These are phyloP conservation scores for Tenthredo scrophulariae DNA, from an alignment of 2,888 invertebrate genomes.

Conservation along the genomic window DNA sequence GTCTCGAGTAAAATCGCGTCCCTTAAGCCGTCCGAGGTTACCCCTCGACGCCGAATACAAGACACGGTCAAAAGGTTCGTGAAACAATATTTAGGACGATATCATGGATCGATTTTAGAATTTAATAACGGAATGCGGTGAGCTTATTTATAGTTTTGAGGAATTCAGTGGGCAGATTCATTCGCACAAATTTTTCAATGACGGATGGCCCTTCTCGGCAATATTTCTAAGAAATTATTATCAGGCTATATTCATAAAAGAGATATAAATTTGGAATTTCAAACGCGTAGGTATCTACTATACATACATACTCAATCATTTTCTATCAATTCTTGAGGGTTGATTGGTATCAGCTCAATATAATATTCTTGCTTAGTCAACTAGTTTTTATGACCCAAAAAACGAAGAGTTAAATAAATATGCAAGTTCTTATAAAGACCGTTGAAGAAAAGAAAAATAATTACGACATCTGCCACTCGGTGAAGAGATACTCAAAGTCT, in stretches of 20 bases:
- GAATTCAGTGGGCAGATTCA: not conserved
- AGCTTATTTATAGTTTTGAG: not conserved
- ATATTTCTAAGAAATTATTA: not conserved
- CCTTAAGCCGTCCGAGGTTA: not conserved
- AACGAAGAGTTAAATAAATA: not conserved
- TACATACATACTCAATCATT: not conserved
- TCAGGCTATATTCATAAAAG: not conserved
- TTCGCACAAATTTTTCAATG: not conserved
- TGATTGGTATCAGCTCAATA: not conserved
- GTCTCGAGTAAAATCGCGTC: not conserved
- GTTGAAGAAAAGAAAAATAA: not conserved
- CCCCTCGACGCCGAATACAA: not conserved
- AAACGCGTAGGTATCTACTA: not conserved
- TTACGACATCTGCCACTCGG: not conserved
- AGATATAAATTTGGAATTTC: not conserved
- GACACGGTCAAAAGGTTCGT: not conserved
- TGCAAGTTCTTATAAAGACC: not conserved
- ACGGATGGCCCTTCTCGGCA: not conserved
- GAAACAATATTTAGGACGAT: not conserved
- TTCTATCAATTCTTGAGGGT: not conserved
- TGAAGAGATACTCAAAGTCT: not conserved
- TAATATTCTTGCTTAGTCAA: not conserved
- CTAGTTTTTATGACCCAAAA: not conserved
- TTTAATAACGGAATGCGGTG: not conserved
- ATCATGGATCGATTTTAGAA: constrained; percentile 1